Evolutionary conservation across 2,797 vertebrate species (phyloP), one percentile per base, ranked within the genome.

Genomic region (Hoplostethus mediterraneus): DNA sequence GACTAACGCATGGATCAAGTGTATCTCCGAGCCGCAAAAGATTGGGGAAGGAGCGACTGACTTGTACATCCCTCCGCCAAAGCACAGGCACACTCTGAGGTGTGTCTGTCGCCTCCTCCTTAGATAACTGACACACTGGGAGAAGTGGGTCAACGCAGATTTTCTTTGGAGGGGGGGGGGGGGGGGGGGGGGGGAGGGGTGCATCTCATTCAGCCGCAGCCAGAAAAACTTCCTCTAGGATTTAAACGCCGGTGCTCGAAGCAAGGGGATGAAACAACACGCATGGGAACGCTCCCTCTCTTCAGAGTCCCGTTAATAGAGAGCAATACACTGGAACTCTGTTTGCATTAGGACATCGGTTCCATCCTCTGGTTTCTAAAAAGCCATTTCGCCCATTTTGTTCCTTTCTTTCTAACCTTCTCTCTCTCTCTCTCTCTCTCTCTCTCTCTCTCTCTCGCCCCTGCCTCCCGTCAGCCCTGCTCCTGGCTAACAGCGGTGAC

Each of bases 111-210:
- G 79, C 77, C 73, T 77, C 71, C 65, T 13, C 81, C 63, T 40
- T 40, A 61, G 77, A 81, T 87, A 88, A 82, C 79, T 87, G 88
- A 83, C 90, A 89, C 56, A 84, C 63, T 17, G 13, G 85, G 71
- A 73, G 85, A 91, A 91, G 79, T 92, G 88, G 92, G 90, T 92
- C 91, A 91, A 80, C 61, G 16, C 71, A 60, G 80, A 84, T 80
- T 87, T 85, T 63, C 75, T 88, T 82, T 14, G 71, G 58, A 84
- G 77, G 84, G 21, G 21, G 21, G 21, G 21, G 21, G 21, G 71
- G 58, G 83, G 77, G 84, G 21, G 21, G 21, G 21, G 71, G 58
- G 83, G 77, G 84, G 21, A 1, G 21, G 21, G 81, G 74, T 77
- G 67, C 72, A 70, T 82, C 80, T 87, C 81, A 66, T 85, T 87